Base-by-base conservation (phyloP, 2,888 invertebrate species). In the Scaptodrosophila latifasciaeformis region DNA sequence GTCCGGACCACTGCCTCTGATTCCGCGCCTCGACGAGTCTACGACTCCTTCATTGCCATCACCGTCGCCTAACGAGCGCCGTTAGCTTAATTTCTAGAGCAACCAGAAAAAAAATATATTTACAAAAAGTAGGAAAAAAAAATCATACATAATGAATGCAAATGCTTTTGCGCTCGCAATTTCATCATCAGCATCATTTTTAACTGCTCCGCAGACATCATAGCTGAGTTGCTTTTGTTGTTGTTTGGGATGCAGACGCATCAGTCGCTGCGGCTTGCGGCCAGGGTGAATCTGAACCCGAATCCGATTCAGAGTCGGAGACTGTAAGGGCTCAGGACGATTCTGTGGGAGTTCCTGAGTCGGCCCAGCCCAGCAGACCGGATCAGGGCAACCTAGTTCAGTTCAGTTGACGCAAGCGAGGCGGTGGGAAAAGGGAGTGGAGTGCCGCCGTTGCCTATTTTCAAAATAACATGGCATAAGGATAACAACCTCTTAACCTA, bases 381-480 rank as follows among this genome's bases (percentile, higher is more conserved):
- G 5, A 27, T 15, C 81, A 78, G 71, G 30, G 43, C 49, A n/a
- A 45, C 40, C 27, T 24, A n/a, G 15, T 27, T 13, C 40, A 40
- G 49, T 15, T 18, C 12, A 19, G 27, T 48, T 42, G 42, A 37
- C 40, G 52, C 42, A 34, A 35, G 59, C 40, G 42, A 9, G 31
- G n/a, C 10, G 30, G 10, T 6, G 48, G 21, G 9, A 21, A 40
- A n/a, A 15, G 27, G 21, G 43, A 18, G 10, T 24, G 21, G 43
- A n/a, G 10, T 6, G 9, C 18, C 21, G 40, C 10, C 37, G 37
- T 72, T 72, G 72, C 81, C 75, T 79, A 76, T 76, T 76, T 81
- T 79, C 75, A 67, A 77, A 75, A n/a, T n/a, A 76, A 79, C 80
- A 77, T 72, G 74, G 75, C 75, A 76, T 81, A 81, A 78, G 75